Percentiles rank a stretch among this genome's conserved stretches.
Conservation (phyloP, 2,888 invertebrate species). For the Dione juno region DNA sequence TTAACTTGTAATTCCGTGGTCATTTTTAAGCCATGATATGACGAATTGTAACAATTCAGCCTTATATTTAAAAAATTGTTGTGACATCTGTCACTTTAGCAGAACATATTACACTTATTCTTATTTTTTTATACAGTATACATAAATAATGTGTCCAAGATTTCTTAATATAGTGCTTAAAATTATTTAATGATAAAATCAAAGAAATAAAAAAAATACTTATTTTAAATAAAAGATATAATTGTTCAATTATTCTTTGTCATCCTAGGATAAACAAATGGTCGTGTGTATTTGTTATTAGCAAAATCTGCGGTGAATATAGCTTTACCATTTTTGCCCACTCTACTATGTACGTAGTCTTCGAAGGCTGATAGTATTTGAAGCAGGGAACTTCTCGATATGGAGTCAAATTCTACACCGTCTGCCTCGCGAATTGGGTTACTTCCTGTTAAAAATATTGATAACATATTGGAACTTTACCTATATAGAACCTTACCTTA, state of each 20-base stretch:
- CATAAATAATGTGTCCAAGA: not conserved
- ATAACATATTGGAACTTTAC: not conserved
- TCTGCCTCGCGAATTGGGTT: conserved; percentile 34
- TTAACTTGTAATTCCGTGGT: conserved; percentile 31
- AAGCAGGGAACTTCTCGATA: conserved; percentile 57
- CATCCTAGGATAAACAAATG: conserved; percentile 60
- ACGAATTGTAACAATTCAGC: not conserved
- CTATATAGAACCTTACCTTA: too few species aligned
- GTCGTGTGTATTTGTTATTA: conserved; percentile 63
- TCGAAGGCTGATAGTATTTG: conserved; percentile 61
- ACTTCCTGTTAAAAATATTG: conserved; percentile 2
- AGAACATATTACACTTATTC: not conserved
- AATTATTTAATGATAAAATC: not conserved
- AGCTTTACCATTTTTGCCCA: conserved; percentile 47
- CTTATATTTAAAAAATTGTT: not conserved
- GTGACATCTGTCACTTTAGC: conserved; percentile 6
- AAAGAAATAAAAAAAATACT: not conserved
- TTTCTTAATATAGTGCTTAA: not conserved
- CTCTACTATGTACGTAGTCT: conserved; percentile 53
- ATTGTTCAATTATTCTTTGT: conserved; percentile 19
- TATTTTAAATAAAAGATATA: not conserved
- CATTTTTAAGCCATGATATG: conserved; percentile 27
- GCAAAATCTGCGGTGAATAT: conserved; percentile 62
- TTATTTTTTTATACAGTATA: not conserved
- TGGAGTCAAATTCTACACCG: conserved; percentile 58